phyloP scores from a whole-genome alignment of 2,113 vertebrate genomes.

The Barnardius zonarius region DNA sequence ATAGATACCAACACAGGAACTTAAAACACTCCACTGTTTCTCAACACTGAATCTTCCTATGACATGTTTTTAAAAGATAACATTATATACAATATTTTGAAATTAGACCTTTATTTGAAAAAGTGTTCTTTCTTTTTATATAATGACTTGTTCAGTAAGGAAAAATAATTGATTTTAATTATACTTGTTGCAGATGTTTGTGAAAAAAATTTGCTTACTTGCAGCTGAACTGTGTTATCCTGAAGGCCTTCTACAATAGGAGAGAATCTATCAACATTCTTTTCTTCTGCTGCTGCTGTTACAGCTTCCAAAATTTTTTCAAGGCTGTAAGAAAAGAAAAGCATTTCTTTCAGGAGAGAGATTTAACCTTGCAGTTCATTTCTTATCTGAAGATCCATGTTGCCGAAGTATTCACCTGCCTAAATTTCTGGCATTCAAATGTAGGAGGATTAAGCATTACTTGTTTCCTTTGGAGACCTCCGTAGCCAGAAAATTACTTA shows the following conservation, averaged over 20 bases:
- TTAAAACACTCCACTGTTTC: background rate
- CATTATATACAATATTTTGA: background rate
- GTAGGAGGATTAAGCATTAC: background rate
- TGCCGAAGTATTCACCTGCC: background rate
- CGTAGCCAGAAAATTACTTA: background rate
- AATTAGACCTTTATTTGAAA: background rate
- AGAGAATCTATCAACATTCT: slow-evolving; percentile 83
- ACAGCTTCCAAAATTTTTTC: slow-evolving; percentile 97
- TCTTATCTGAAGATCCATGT: background rate
- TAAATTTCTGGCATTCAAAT: background rate
- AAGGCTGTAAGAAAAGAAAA: slow-evolving; percentile 77
- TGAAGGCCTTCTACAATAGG: slow-evolving; percentile 90
- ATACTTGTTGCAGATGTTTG: background rate
- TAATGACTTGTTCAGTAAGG: background rate
- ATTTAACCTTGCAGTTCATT: background rate
- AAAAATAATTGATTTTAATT: background rate
- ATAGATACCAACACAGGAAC: background rate
- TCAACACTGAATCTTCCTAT: background rate
- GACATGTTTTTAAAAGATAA: background rate
- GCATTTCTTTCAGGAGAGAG: background rate
- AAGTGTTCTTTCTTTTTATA: background rate
- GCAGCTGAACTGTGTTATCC: slow-evolving; percentile 88
- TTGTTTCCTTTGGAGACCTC: background rate
- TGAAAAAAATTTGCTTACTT: slow-evolving; percentile 76
- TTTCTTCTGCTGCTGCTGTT: slow-evolving; percentile 88